These are phyloP conservation scores for Xyrichtys novacula DNA, from an alignment of 2,797 vertebrate genomes.

Conservation along the genomic window DNA sequence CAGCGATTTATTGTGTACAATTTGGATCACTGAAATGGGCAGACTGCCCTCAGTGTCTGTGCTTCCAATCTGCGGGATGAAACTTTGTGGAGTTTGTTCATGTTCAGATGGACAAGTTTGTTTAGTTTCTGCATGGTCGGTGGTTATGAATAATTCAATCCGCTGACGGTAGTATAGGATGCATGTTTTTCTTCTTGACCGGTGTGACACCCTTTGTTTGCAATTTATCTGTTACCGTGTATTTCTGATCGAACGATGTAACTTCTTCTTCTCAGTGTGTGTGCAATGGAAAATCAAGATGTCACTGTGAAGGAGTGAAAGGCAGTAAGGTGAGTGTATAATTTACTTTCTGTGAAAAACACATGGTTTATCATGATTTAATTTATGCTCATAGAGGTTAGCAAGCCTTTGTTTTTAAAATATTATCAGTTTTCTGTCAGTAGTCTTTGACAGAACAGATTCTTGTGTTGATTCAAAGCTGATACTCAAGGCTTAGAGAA, in stretches of 20 bases:
- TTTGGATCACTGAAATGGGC: slow-evolving; percentile 1
- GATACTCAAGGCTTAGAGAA: no score
- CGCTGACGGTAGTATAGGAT: background rate
- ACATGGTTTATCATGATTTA: background rate
- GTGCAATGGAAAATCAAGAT: slow-evolving; percentile 65
- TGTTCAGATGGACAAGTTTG: background rate
- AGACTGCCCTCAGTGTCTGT: background rate
- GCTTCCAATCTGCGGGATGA: background rate
- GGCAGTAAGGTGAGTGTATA: slow-evolving; percentile 69
- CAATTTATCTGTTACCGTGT: background rate
- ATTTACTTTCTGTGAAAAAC: background rate
- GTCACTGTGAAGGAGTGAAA: slow-evolving; percentile 74
- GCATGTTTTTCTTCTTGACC: background rate
- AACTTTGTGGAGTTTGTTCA: background rate
- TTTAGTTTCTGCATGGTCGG: background rate
- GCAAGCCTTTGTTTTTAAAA: background rate
- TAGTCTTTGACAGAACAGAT: no score
- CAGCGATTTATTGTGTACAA: background rate
- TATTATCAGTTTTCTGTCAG: background rate
- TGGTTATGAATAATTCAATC: background rate
- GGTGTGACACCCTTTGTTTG: background rate
- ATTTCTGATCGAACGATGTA: background rate
- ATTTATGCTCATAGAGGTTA: background rate
- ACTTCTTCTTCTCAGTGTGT: slow-evolving; percentile 60
- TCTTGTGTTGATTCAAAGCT: no score